A percentile compares a stretch with the other conserved stretches of the same genome.
These are phyloP conservation scores for Urocolius indicus DNA, from an alignment of 2,113 vertebrate species.

Conservation along the genomic window DNA sequence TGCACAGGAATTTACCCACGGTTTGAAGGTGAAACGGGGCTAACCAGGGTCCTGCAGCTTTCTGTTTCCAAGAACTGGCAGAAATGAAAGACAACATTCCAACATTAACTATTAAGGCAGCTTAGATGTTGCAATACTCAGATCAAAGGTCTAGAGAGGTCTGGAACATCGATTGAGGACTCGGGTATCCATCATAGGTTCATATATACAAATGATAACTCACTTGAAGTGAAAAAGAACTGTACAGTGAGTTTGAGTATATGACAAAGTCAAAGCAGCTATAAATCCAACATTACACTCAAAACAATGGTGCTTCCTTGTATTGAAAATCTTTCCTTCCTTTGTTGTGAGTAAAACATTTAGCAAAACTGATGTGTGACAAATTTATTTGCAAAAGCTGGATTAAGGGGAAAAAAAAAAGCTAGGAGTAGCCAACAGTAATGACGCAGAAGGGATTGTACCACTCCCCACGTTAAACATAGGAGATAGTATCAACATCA, in stretches of 20 bases:
- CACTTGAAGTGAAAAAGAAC: not conserved
- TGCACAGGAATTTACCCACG: not conserved
- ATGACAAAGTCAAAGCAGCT: slow-evolving; percentile 38
- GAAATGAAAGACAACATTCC: slow-evolving; percentile 27
- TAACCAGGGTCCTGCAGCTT: not conserved
- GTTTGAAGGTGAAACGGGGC: not conserved
- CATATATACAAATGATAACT: not conserved
- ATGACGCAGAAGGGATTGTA: slow-evolving; percentile 9
- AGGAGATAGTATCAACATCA: slow-evolving; percentile 31
- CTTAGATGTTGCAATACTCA: slow-evolving; percentile 11
- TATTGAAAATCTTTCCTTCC: slow-evolving; percentile 74
- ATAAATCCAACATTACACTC: not conserved
- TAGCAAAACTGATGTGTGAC: slow-evolving; percentile 14
- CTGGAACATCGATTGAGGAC: not conserved
- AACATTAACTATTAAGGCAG: slow-evolving; percentile 60
- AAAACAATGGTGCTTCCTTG: slow-evolving; percentile 68
- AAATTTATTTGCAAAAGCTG: slow-evolving; percentile 36
- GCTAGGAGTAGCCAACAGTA: slow-evolving; percentile 8
- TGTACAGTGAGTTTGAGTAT: not conserved
- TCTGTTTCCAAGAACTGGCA: not conserved
- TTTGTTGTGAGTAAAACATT: slow-evolving; percentile 62
- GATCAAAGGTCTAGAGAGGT: slow-evolving; percentile 50
- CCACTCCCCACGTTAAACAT: not conserved
- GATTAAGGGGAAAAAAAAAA: not conserved
- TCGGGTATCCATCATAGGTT: not conserved